A percentile compares a stretch with the other conserved stretches of the same genome.
phyloP scores from a whole-genome alignment of 1,140 invertebrate genomes.

The Pogonus chalceus region DNA sequence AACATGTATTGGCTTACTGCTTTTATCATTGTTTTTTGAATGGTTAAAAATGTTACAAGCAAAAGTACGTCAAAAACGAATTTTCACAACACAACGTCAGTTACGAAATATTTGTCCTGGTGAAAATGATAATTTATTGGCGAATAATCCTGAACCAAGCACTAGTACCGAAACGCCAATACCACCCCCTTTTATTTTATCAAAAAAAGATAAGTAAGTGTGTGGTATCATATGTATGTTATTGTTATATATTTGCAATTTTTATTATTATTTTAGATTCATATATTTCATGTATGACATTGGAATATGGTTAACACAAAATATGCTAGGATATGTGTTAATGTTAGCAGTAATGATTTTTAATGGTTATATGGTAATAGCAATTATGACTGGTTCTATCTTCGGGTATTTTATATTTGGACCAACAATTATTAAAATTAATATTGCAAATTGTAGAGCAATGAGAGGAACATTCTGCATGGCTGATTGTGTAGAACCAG shows the following conservation, averaged over 20 bases:
- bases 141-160: neutral
- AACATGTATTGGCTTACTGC: slow-evolving; percentile 24
- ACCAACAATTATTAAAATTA: slow-evolving; percentile 33
- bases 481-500: slow-evolving; percentile 27
- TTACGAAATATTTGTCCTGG: slow-evolving; percentile 28
- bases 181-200: neutral
- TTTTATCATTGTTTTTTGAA: slow-evolving; percentile 31
- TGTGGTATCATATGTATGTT: slow-evolving; percentile 1
- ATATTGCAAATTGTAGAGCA: slow-evolving; percentile 33
- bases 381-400: slow-evolving; percentile 64
- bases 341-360: slow-evolving; percentile 87
- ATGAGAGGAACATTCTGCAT: slow-evolving; percentile 31
- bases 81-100: slow-evolving; percentile 27
- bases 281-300: slow-evolving; percentile 25
- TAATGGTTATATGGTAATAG: slow-evolving; percentile 69
- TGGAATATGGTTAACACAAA: slow-evolving; percentile 28
- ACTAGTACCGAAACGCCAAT: neutral
- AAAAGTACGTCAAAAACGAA: slow-evolving; percentile 27
- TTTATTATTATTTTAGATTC: slow-evolving; percentile 21
- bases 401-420: slow-evolving; percentile 55
- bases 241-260: neutral
- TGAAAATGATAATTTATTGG: slow-evolving; percentile 23
- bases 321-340: slow-evolving; percentile 63
- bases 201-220: slow-evolving; percentile 3
- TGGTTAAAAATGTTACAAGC: slow-evolving; percentile 31